phyloP scores from a whole-genome alignment of 2,797 vertebrate species.

The Kryptolebias ocellatus region DNA sequence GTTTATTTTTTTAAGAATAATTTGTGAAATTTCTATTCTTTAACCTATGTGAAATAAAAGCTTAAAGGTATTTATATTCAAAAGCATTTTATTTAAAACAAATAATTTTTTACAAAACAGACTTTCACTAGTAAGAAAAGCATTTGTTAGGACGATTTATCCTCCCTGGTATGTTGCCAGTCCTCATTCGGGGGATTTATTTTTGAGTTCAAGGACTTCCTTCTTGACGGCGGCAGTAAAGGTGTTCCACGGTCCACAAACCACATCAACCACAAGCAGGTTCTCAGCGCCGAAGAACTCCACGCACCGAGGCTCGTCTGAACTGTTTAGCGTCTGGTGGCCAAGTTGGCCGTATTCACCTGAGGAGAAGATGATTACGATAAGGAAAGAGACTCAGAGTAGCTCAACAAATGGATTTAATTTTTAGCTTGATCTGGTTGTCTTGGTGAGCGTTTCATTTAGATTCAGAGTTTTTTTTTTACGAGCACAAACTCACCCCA shows the following conservation, averaged over 20 bases:
- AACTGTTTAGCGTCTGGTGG: constrained; percentile 76
- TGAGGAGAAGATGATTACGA: constrained; percentile 58
- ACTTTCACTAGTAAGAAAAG: constrained; percentile 32
- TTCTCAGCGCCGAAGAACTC: constrained; percentile 77
- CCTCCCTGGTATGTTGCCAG: constrained; percentile 15
- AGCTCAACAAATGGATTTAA: not conserved
- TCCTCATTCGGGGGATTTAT: not conserved
- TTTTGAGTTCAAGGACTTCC: constrained; percentile 47
- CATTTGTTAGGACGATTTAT: constrained; percentile 20
- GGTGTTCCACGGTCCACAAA: constrained; percentile 93
- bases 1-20: constrained; percentile 42
- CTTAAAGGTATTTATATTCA: constrained; percentile 14
- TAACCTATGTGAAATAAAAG: constrained; percentile 42
- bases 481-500: constrained; percentile 86
- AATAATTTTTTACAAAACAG: constrained; percentile 18
- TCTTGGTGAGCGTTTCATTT: not conserved
- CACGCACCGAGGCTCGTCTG: constrained; percentile 84
- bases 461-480: not conserved
- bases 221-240: constrained; percentile 75
- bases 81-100: not conserved
- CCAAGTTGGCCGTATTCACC: constrained; percentile 95
- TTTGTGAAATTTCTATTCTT: constrained; percentile 37
- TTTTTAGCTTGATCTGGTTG: not conserved
- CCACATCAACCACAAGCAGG: constrained; percentile 82
- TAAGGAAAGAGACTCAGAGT: not conserved